Base-by-base conservation (phyloP, 2,797 vertebrate species). In the Acanthurus leucopareius region DNA sequence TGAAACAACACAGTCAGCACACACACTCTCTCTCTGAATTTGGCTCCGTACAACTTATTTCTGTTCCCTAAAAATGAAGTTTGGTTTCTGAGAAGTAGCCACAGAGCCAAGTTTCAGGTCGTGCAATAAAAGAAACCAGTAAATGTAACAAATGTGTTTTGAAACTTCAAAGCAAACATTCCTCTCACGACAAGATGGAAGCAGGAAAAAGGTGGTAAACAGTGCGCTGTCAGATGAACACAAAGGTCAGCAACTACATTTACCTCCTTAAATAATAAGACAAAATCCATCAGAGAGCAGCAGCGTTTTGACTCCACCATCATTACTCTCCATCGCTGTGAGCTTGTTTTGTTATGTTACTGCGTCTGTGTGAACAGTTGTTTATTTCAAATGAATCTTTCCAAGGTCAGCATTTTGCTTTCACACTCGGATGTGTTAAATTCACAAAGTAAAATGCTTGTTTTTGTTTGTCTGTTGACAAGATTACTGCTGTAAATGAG, bases 401-500 rank as follows among this genome's bases (percentile, higher is more conserved):
- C 56, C 64, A 54, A 67, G 25, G 57, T 60, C n/a, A 45, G 15
- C 19, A 5, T 10, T 15, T 22, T 68, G 14, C 28, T 48, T 32
- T 6, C 49, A 25, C 15, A 19, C 14, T 49, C 44, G 35, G 11
- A 63, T 28, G 0, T 13, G 22, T 65, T 25, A 52, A 2, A 17
- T 32, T 19, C 11, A 28, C 54, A 15, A 47, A 20, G 44, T 10
- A 42, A 17, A 63, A 45, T 3, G 15, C 7, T 14, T n/a, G 59
- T 40, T 75, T 47, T 25, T 62, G 44, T 51, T 40, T 65, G 20
- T 69, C 16, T 19, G 45, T 47, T 40, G 56, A 75, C 35, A 49
- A 54, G 44, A 72, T 77, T 52, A 69, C 49, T 10, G 22, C 66
- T 58, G 15, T 32, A 60, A 68, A 64, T 44, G 28, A 15, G 59